Percentiles rank a stretch among this genome's conserved stretches.
Conservation (phyloP, 2,888 invertebrate species). For the Tachina fera region DNA sequence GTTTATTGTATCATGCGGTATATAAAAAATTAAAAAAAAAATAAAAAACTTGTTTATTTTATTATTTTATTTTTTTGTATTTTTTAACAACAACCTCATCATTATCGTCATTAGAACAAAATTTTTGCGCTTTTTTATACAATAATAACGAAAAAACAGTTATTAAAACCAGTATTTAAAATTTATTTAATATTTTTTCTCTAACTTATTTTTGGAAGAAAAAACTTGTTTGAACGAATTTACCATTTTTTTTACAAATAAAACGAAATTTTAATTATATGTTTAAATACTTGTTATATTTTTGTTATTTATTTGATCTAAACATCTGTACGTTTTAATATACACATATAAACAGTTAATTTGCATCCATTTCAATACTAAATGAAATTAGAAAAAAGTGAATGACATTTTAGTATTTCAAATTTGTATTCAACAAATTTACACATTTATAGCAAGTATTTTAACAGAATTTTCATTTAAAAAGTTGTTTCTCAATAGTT, state of each 20-base stretch:
- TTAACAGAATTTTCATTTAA: slow-evolving; percentile 32
- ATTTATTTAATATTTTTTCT: neutral
- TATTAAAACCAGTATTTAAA: slow-evolving; percentile 61
- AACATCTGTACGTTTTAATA: neutral
- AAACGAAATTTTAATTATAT: slow-evolving; percentile 1
- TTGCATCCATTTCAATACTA: neutral
- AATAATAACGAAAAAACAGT: slow-evolving; percentile 61
- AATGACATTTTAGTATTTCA: slow-evolving; percentile 57
- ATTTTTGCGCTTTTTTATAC: slow-evolving; percentile 44
- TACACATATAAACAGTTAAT: neutral
- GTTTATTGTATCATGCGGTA: slow-evolving; percentile 38
- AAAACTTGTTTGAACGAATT: slow-evolving; percentile 34
- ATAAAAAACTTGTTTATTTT: slow-evolving; percentile 40
- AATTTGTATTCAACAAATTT: slow-evolving; percentile 19
- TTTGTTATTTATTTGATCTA: neutral
- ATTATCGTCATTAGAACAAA: slow-evolving; percentile 42
- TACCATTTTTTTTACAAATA: slow-evolving; percentile 29
- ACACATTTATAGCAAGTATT: neutral
- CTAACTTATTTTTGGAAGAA: slow-evolving; percentile 16
- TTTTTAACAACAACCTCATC: slow-evolving; percentile 39
- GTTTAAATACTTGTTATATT: neutral
- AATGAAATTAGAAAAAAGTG: slow-evolving; percentile 25
- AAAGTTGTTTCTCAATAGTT: slow-evolving; percentile 33
- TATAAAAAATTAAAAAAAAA: neutral
- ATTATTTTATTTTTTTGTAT: slow-evolving; percentile 21